Base-by-base conservation (phyloP, 2,113 vertebrate genomes). In the Grammomys dolichurus region DNA sequence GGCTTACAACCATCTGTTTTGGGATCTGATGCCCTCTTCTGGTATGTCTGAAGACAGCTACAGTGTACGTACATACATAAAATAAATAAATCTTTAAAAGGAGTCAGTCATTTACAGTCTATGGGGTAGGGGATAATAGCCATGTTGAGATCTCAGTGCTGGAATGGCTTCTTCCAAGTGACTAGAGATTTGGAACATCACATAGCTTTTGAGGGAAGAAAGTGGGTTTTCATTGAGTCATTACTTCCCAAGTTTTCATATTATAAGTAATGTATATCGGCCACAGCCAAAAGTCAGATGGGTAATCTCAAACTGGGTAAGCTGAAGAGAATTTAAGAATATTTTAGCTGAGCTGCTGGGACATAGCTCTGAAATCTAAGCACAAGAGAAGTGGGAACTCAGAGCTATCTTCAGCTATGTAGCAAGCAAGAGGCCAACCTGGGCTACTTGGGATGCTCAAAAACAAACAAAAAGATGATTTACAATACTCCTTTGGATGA, bases 171-270 rank as follows among this genome's bases (percentile, higher is more conserved):
- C 36, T 58, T 84, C 22, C 56, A 40, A n/a, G 22, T 63, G n/a
- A 84, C 81, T n/a, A 24, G 24, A 63, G n/a, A 13, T 63, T 84
- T 63, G 63, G 84, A 63, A 36, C 10, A 73, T 26, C 54, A 63
- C 22, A 51, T 19, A 31, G 51, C 9, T 92, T 58, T 78, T 12
- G 78, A 51, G 58, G 86, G 33, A 54, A 86, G 82, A 65, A 72
- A 94, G 54, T 88, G 7, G 43, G 65, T 92, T 90, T 95, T 65
- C 60, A 75, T 73, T 40, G 84, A 67, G 60, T 76, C 78, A 75
- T 8, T 84, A 63, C 72, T 90, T 97, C 58, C 28, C 33, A 58
- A 76, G 90, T 19, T 75, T 91, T 63, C 46, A 91, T 58, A 46
- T 96, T 60, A 6, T 87, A 89, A 96, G 51, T 90, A 80, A 88